Base-by-base conservation (phyloP, 2,113 vertebrate genomes). In the Toxotes chatareus region DNA sequence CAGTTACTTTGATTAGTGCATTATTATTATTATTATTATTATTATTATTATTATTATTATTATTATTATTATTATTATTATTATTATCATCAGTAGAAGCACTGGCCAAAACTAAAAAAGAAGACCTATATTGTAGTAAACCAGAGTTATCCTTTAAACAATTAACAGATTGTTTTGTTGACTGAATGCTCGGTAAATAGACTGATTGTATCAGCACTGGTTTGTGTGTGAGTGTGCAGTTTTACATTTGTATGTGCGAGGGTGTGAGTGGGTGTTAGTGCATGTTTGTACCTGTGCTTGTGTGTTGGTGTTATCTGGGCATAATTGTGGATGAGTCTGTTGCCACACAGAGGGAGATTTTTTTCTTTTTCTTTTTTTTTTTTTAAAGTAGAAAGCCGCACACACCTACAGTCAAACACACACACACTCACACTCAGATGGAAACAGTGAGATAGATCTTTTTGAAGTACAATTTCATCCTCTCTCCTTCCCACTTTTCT, bases 401-500 rank as follows among this genome's bases (percentile, higher is more conserved):
- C 38, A 49, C 66, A 66, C 40, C 63, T 32, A 36, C 73, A 73
- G 34, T 63, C 55, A 32, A n/a, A 69, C 60, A 42, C 47, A 74
- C 62, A 72, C 38, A 74, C 13, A 34, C 49, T 56, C 47, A 51
- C 47, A 44, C 64, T 65, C 1, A 76, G 74, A 89, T 83, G 61
- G 66, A 79, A 83, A 84, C 49, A 86, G 81, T 27, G 68, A 89
- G 85, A 82, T 82, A 67, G 72, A 86, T 90, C 73, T 90, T 85
- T 89, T 85, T 91, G 84, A 90, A 92, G 85, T 81, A 84, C 73
- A 92, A 90, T 92, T 91, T 87, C 76, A 84, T 86, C 72, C 64
- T 84, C 72, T 79, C 73, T 72, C 73, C 31, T 75, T 80, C 46
- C 72, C 27, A 57, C 69, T 75, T 79, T 84, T 79, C 59, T 71